Conservation (phyloP, 2,888 invertebrate species). For the Charanyca ferruginea region DNA sequence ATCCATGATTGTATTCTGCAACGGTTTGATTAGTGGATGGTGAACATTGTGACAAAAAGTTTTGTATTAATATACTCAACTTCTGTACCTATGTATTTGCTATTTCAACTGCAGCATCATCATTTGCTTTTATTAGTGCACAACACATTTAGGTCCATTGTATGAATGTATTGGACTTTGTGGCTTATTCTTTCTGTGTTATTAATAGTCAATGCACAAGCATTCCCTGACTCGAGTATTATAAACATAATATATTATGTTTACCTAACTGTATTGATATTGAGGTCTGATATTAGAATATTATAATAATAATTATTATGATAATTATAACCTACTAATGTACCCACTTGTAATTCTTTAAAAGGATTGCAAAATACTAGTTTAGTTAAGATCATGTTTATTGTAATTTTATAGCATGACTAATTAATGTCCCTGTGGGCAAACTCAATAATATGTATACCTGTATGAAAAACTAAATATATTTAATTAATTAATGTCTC, state of each 20-base stretch:
- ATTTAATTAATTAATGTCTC: no score
- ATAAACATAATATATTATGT: background rate
- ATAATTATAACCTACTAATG: background rate
- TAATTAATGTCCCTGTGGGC: no score
- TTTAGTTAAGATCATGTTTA: background rate
- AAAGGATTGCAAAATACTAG: background rate
- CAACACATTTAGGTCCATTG: background rate
- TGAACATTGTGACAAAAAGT: background rate
- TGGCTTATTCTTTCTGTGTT: background rate
- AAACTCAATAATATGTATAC: no score
- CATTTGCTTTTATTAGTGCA: background rate
- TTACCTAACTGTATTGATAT: background rate
- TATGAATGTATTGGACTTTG: background rate
- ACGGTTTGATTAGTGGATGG: no score
- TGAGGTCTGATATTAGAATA: background rate
- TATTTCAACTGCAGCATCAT: background rate
- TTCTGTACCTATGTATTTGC: background rate
- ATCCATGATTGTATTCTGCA: no score
- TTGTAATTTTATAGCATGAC: background rate
- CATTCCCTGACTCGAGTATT: background rate
- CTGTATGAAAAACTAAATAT: no score
- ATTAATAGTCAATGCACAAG: background rate
- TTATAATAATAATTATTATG: no score
- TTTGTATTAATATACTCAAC: background rate
- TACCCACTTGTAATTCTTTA: background rate